Evolutionary conservation across 2,797 vertebrate genomes (phyloP), one percentile per base, ranked within the genome.

Genomic region (Arrhamphus sclerolepis): DNA sequence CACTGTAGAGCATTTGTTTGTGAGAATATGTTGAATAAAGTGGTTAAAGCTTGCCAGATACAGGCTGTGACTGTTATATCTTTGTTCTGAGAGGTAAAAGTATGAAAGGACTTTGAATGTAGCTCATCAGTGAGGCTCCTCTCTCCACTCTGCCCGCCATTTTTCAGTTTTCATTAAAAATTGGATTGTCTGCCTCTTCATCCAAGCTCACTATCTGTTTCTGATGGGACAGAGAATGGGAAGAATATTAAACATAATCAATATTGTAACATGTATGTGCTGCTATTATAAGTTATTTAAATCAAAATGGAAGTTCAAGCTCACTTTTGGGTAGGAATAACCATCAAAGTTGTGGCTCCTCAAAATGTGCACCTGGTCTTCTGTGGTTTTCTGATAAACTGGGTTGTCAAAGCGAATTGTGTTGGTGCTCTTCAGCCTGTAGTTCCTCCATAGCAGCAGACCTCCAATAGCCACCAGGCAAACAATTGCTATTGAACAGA

Each of bases 371-470:
- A 97, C 89, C 61, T 96, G 93, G 9, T 97, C 95, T 60, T 94
- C 93, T 0, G 95, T 96, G 67, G 95, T 96, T 78, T 97, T 97
- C 88, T 96, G 96, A 84, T 97, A 97, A 29, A 97, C 95, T 0
- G 96, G 96, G 73, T 97, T 97, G 81, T 95, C 93, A 13, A 97
- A 97, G 89, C 96, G 94, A 66, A 97, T 96, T 7, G 93, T 97
- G 83, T 95, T 96, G 72, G 92, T 93, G 79, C 89, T 96, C 72
- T 89, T 94, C 46, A 92, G 81, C 20, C 87, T 89, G 93, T 95
- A 96, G 80, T 93, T 94, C 85, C 90, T 94, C 95, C 95, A 96
- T 1, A 96, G 48, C 17, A 95, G 75, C 52, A 93, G 21, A 5
- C 70, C 87, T 2, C 84, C 93, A 0, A 90, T 75, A 28, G 79